Evolutionary conservation across 1,140 invertebrate species (phyloP).

Genomic region (Drosophila triauraria): DNA sequence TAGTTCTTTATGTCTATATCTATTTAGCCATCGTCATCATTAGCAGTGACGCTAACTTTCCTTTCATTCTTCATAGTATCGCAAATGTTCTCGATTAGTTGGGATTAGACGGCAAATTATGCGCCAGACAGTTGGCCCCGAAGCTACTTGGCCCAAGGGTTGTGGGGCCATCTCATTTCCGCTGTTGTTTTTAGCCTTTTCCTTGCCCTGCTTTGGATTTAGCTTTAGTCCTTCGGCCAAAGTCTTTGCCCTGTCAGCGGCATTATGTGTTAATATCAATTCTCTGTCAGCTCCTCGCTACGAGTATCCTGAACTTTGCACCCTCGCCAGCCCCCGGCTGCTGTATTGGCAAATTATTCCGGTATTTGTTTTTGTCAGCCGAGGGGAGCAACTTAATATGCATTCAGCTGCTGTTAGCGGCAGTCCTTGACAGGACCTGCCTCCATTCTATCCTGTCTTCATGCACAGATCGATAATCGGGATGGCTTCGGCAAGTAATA

Average conservation of each 20-base stretch:
- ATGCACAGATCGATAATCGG: slow-evolving; percentile 73
- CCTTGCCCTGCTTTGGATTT: slow-evolving; percentile 7
- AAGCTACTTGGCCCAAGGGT: slow-evolving; percentile 30
- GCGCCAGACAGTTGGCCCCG: slow-evolving; percentile 48
- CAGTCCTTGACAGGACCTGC: slow-evolving; percentile 28
- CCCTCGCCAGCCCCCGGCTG: slow-evolving; percentile 4
- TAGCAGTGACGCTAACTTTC: slow-evolving; percentile 65
- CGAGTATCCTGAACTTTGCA: slow-evolving; percentile 26
- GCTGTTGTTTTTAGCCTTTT: slow-evolving; percentile 27
- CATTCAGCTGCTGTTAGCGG: slow-evolving; percentile 58
- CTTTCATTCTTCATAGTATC: slow-evolving; percentile 76
- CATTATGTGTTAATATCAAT: slow-evolving; percentile 80
- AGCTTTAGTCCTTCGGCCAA: slow-evolving; percentile 16
- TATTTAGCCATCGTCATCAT: slow-evolving; percentile 72
- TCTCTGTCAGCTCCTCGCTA: slow-evolving; percentile 50
- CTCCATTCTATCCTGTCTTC: neutral
- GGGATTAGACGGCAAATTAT: slow-evolving; percentile 81
- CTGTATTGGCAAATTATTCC: slow-evolving; percentile 77
- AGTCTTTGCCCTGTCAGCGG: slow-evolving; percentile 64
- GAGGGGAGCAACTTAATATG: slow-evolving; percentile 68
- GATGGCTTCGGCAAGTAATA: slow-evolving; percentile 54
- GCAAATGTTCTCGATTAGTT: slow-evolving; percentile 81
- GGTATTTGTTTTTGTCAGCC: slow-evolving; percentile 77
- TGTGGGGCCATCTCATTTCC: slow-evolving; percentile 58
- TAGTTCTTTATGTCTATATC: slow-evolving; percentile 49